A percentile compares a stretch with the other conserved stretches of the same genome.
Evolutionary conservation across 2,113 vertebrate species (phyloP).

Genomic region (Taxidea taxus): DNA sequence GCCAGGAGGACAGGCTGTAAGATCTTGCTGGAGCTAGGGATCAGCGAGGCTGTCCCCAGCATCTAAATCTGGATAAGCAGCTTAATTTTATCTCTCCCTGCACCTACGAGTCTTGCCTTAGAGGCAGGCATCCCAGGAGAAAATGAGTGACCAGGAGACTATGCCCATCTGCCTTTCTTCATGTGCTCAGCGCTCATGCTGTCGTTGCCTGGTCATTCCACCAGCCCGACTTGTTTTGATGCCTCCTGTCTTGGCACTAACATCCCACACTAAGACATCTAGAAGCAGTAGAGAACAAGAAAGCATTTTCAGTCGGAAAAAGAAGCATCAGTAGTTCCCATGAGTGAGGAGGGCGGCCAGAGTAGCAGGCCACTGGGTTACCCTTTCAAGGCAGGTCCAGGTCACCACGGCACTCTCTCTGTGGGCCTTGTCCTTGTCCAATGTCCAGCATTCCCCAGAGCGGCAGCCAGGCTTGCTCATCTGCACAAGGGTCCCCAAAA

Average conservation of each 20-base stretch:
- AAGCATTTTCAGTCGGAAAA: neutral
- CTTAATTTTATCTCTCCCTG: slow-evolving; percentile 51
- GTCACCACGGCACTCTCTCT: neutral
- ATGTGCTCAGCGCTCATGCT: fast-evolving
- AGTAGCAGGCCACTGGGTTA: too few species aligned
- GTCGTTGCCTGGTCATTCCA: neutral
- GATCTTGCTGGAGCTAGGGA: neutral
- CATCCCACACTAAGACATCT: neutral
- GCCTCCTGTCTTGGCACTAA: neutral
- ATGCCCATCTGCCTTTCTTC: neutral
- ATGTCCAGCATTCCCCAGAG: neutral
- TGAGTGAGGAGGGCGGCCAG: neutral
- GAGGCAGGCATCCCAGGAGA: neutral
- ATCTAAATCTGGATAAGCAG: slow-evolving; percentile 48
- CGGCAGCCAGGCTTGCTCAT: neutral
- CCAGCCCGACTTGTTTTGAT: neutral
- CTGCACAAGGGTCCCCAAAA: neutral
- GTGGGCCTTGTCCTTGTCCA: fast-evolving
- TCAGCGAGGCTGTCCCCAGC: neutral
- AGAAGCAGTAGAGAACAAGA: neutral
- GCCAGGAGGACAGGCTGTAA: neutral
- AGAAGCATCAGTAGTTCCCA: neutral
- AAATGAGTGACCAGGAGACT: neutral
- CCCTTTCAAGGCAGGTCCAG: neutral
- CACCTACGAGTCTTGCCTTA: neutral